phyloP scores from a whole-genome alignment of 2,113 vertebrate species.

The Sinocyclocheilus anshuiensis region DNA sequence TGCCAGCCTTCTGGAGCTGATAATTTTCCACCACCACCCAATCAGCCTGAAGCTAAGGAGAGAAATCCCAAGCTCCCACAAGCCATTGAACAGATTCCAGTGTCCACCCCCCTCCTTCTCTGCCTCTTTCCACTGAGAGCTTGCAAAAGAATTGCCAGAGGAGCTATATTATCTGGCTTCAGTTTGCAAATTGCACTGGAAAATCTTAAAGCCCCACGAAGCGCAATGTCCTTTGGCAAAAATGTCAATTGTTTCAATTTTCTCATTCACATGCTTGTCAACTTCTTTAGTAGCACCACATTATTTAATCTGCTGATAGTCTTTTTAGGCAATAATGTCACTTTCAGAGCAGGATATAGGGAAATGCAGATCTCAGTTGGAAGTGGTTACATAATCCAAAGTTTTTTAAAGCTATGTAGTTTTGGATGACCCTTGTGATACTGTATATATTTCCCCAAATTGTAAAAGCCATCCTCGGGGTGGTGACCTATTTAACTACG shows the following conservation, averaged over 20 bases:
- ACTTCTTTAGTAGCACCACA: neutral
- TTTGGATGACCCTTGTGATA: slow-evolving; percentile 2
- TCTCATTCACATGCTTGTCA: neutral
- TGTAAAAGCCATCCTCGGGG: slow-evolving; percentile 41
- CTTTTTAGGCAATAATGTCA: neutral
- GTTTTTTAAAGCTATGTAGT: neutral
- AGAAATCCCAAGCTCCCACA: slow-evolving; percentile 34
- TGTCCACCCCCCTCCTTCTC: slow-evolving; percentile 15
- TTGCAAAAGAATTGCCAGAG: neutral
- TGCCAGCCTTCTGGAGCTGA: slow-evolving; percentile 35
- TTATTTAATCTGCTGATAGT: neutral
- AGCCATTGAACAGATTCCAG: slow-evolving; percentile 32
- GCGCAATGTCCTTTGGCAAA: neutral
- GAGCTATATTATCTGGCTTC: neutral
- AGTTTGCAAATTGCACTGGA: neutral
- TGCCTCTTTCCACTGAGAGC: neutral
- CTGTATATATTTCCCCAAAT: slow-evolving; percentile 29
- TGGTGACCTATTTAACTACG: slow-evolving; percentile 45
- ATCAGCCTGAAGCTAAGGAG: slow-evolving; percentile 30
- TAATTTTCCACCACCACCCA: slow-evolving; percentile 28
- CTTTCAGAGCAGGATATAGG: neutral
- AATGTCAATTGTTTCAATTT: neutral
- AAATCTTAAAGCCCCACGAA: neutral
- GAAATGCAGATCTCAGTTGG: neutral
- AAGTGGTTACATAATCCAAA: neutral